Percentiles rank a stretch among this genome's conserved stretches.
phyloP scores from a whole-genome alignment of 2,797 vertebrate genomes.

The Lithobates sylvaticus region DNA sequence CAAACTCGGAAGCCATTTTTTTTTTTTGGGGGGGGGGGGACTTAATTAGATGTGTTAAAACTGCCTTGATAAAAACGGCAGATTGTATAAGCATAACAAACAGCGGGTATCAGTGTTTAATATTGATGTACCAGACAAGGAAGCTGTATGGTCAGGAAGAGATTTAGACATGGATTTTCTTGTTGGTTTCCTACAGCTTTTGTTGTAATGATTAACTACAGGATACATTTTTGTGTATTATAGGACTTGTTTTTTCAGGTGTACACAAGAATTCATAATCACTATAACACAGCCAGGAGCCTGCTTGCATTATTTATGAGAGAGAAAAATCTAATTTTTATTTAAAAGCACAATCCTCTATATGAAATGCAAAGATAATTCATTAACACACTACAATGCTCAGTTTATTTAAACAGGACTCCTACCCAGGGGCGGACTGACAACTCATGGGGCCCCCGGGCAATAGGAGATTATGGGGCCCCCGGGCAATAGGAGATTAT shows the following conservation, averaged over 20 bases:
- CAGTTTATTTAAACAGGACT: too few species aligned
- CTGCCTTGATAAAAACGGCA: not conserved
- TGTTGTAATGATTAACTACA: constrained; percentile 51
- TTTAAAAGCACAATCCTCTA: too few species aligned
- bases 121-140: constrained; percentile 30
- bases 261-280: constrained; percentile 41
- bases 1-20: too few species aligned
- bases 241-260: constrained; percentile 36
- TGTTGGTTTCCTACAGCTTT: constrained; percentile 31
- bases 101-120: constrained; percentile 37
- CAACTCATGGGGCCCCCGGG: too few species aligned
- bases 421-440: too few species aligned
- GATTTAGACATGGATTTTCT: constrained; percentile 40
- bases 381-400: too few species aligned
- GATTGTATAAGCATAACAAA: constrained; percentile 30
- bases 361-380: too few species aligned
- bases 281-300: constrained; percentile 34
- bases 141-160: constrained; percentile 19
- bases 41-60: not conserved
- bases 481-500: too few species aligned
- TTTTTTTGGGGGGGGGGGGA: too few species aligned
- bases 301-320: constrained; percentile 16
- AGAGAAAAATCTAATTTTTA: not conserved
- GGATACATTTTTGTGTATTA: constrained; percentile 47
- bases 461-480: too few species aligned